Conservation (phyloP, 2,113 vertebrate genomes). For the Chloropsis cyanopogon region DNA sequence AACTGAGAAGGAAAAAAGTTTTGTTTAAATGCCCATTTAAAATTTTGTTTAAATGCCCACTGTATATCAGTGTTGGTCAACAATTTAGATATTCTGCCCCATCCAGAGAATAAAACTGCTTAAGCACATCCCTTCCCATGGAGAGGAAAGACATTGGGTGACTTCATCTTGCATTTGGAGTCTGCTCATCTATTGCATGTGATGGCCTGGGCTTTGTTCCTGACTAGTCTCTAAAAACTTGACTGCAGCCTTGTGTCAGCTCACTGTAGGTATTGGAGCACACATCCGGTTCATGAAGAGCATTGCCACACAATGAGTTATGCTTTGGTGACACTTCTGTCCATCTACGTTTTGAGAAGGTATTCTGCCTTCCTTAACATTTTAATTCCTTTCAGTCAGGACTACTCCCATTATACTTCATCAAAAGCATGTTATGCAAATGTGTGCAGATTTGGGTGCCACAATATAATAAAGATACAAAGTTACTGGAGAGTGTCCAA, state of each 20-base stretch:
- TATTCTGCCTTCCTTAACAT: not conserved
- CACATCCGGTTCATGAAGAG: not conserved
- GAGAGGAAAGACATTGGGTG: not conserved
- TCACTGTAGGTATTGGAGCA: not conserved
- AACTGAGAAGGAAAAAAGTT: not conserved
- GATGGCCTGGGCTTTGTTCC: not conserved
- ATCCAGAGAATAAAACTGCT: not conserved
- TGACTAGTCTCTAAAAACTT: not conserved
- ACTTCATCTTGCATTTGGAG: not conserved
- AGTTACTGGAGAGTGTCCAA: no score
- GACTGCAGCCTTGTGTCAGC: not conserved
- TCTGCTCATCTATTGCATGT: not conserved
- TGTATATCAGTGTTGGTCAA: not conserved
- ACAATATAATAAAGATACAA: not conserved
- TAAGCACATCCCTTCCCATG: not conserved
- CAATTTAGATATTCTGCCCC: not conserved
- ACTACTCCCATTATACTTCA: not conserved
- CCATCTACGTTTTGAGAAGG: not conserved
- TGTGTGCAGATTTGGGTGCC: not conserved
- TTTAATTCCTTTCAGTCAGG: not conserved
- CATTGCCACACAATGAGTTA: not conserved
- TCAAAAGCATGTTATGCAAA: not conserved
- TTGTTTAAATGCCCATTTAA: not conserved
- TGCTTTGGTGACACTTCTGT: not conserved
- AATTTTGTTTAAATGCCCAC: not conserved